Percentiles rank a stretch among this genome's conserved stretches.
These are phyloP conservation scores for Pantherophis alleghaniensis DNA, from an alignment of 2,797 vertebrate genomes.

Conservation along the genomic window DNA sequence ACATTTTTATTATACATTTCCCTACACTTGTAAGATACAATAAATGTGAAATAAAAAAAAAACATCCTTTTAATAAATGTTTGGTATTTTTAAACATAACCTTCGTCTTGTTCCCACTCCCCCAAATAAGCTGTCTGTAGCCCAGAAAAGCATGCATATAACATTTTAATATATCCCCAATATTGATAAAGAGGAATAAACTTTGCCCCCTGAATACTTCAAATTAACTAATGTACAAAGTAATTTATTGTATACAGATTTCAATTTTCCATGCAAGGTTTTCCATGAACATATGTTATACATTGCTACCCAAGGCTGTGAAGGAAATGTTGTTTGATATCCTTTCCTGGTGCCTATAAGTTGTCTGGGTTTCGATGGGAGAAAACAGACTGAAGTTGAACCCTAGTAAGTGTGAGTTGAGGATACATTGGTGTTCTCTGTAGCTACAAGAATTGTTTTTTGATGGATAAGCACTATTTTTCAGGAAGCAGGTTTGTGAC, in stretches of 20 bases:
- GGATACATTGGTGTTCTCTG: neutral
- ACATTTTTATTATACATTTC: neutral
- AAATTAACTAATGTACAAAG: neutral
- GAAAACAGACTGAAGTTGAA: neutral
- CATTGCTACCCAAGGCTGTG: neutral
- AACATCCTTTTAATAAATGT: neutral
- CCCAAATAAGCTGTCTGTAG: neutral
- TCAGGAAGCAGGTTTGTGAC: neutral
- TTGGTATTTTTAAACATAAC: neutral
- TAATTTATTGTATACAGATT: neutral
- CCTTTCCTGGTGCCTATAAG: neutral
- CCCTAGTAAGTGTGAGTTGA: neutral
- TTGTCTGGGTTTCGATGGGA: neutral
- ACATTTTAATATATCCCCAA: neutral
- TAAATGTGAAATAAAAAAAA: neutral
- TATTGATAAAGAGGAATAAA: neutral
- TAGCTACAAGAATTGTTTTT: neutral
- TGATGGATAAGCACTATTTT: neutral
- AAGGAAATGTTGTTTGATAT: neutral
- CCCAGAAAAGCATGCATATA: neutral
- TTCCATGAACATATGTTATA: conserved; percentile 17
- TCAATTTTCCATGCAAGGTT: conserved; percentile 23
- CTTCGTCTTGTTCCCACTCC: neutral
- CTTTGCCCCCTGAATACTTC: neutral
- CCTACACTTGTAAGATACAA: neutral